phyloP scores from a whole-genome alignment of 2,113 vertebrate genomes.

The Solea solea region DNA sequence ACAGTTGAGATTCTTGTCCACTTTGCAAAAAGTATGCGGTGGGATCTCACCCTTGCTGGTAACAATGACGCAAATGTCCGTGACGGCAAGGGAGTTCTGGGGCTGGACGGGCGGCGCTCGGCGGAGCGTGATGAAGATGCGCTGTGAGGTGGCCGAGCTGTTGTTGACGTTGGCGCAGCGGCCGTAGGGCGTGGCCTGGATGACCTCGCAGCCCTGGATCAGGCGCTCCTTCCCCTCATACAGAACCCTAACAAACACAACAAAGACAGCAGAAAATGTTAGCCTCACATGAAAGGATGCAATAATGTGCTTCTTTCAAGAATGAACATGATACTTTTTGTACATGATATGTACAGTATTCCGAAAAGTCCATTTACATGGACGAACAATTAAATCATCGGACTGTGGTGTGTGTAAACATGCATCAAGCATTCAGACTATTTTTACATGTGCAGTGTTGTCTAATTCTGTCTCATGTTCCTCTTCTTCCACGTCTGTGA shows the following conservation, averaged over 20 bases:
- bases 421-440: too few species aligned
- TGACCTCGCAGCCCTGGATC: constrained; percentile 93
- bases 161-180: constrained; percentile 99
- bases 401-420: too few species aligned
- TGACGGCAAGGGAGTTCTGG: constrained; percentile 95
- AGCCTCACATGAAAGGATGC: not conserved
- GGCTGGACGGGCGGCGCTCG: constrained; percentile 85
- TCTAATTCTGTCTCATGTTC: too few species aligned
- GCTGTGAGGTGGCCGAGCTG: constrained; percentile 91
- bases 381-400: too few species aligned
- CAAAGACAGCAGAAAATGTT: not conserved
- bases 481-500: too few species aligned
- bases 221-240: constrained; percentile 96
- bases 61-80: constrained; percentile 95
- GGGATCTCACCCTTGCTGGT: constrained; percentile 96
- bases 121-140: constrained; percentile 95
- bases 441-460: too few species aligned
- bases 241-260: constrained; percentile 83
- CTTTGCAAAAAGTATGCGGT: constrained; percentile 97
- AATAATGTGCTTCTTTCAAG: too few species aligned
- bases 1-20: constrained; percentile 97
- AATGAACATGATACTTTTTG: too few species aligned
- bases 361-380: too few species aligned
- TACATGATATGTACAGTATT: too few species aligned
- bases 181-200: constrained; percentile 95